Percentiles rank a stretch among this genome's conserved stretches.
Evolutionary conservation across 2,888 invertebrate species (phyloP).

Genomic region (Eupeodes latifasciatus): DNA sequence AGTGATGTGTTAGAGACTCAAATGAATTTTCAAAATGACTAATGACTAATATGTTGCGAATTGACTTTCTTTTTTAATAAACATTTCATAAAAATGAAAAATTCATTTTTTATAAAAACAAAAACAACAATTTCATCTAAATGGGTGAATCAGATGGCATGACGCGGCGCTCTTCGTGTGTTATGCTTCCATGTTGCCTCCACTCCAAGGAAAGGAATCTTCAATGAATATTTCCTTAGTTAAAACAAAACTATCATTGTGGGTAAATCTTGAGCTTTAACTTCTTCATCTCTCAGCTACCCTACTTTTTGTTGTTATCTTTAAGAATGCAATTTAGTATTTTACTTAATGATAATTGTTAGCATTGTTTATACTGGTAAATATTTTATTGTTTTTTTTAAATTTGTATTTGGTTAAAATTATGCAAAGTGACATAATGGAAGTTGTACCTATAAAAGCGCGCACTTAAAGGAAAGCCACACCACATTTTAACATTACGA

Average conservation of each 20-base stretch:
- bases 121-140: slow-evolving; percentile 1
- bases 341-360: slow-evolving; percentile 27
- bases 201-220: slow-evolving; percentile 22
- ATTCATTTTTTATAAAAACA: background rate
- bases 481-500: slow-evolving; percentile 17
- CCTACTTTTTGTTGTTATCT: slow-evolving; percentile 14
- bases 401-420: background rate
- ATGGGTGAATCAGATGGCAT: slow-evolving; percentile 17
- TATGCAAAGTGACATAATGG: slow-evolving; percentile 22
- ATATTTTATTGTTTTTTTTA: slow-evolving; percentile 22
- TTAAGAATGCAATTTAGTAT: slow-evolving; percentile 30
- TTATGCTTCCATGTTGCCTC: slow-evolving; percentile 18
- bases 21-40: background rate
- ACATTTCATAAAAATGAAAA: background rate
- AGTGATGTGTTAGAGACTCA: background rate
- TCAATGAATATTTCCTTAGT: slow-evolving; percentile 23
- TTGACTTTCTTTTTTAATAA: slow-evolving; percentile 49
- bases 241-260: slow-evolving; percentile 12
- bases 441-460: slow-evolving; percentile 10
- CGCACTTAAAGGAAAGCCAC: slow-evolving; percentile 61
- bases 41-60: slow-evolving; percentile 25
- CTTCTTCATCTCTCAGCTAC: background rate
- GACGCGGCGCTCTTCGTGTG: slow-evolving; percentile 20
- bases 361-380: slow-evolving; percentile 31
- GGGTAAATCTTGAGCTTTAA: slow-evolving; percentile 8